A percentile compares a stretch with the other conserved stretches of the same genome.
phyloP scores from a whole-genome alignment of 30 jellyfish, hydroid and myxozoan species.

The Cassiopea andromeda region DNA sequence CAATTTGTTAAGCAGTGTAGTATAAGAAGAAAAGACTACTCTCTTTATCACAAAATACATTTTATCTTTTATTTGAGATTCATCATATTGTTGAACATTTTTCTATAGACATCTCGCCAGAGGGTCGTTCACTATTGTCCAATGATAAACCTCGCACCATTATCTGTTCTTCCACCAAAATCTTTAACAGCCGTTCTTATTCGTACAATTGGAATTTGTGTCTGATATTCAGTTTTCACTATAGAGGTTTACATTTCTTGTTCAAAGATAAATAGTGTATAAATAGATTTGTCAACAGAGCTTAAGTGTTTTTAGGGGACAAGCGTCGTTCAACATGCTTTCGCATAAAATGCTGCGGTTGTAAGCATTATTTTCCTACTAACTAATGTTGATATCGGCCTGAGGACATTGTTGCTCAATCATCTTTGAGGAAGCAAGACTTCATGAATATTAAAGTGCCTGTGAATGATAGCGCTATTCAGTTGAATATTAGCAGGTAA shows the following conservation, averaged over 20 bases:
- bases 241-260: not conserved
- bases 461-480: conserved; percentile 37
- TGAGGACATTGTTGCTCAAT: not conserved
- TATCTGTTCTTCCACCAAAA: not conserved
- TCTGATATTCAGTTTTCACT: not conserved
- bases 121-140: too few species aligned
- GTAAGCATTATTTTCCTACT: not conserved
- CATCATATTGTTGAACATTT: too few species aligned
- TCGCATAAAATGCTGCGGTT: not conserved
- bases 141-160: not conserved
- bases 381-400: not conserved
- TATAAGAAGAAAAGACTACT: too few species aligned
- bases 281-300: not conserved
- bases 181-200: not conserved
- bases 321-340: not conserved
- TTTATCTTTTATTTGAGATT: too few species aligned
- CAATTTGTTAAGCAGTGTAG: too few species aligned
- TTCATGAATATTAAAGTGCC: conserved; percentile 39
- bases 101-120: too few species aligned
- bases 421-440: not conserved
- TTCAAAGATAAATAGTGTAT: not conserved
- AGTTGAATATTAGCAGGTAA: conserved; percentile 33
- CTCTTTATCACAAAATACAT: too few species aligned
- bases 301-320: not conserved
- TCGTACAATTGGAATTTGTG: not conserved